phyloP scores from a whole-genome alignment of 2,888 invertebrate species.

The Hypena proboscidalis region DNA sequence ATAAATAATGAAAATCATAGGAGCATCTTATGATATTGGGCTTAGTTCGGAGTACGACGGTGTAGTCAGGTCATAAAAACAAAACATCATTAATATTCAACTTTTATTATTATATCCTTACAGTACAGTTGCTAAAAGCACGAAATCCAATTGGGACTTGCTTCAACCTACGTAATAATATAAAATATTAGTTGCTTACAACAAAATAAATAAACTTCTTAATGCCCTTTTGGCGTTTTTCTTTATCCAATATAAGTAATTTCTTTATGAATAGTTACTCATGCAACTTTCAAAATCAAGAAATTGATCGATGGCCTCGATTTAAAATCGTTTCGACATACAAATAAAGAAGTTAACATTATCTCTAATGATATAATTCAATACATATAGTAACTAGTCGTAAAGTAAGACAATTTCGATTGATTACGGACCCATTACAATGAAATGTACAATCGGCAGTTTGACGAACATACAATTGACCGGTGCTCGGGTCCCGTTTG shows the following conservation, averaged over 20 bases:
- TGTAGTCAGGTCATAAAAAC: conserved; percentile 23
- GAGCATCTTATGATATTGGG: too few species aligned
- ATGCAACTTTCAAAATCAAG: conserved; percentile 76
- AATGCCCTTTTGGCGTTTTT: conserved; percentile 74
- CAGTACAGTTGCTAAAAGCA: conserved; percentile 76
- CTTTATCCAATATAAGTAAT: conserved; percentile 67
- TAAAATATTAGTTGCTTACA: conserved; percentile 82
- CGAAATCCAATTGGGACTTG: conserved; percentile 71
- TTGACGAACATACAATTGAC: conserved; percentile 60
- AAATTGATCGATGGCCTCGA: conserved; percentile 81
- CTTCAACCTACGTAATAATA: conserved; percentile 72
- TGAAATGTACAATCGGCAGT: conserved; percentile 79
- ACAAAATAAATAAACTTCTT: conserved; percentile 82
- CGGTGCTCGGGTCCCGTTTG: conserved; percentile 48
- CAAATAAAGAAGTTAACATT: conserved; percentile 40
- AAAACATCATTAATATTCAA: conserved; percentile 57
- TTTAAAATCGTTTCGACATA: conserved; percentile 68
- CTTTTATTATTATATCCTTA: conserved; percentile 76
- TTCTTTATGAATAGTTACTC: conserved; percentile 77
- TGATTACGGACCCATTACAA: conserved; percentile 74
- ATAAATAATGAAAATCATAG: too few species aligned
- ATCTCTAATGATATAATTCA: conserved; percentile 24
- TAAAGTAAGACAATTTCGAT: conserved; percentile 27
- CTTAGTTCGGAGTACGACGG: too few species aligned
- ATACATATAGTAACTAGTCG: conserved; percentile 31